Evolutionary conservation across 2,797 vertebrate genomes (phyloP).

Genomic region (Nyctibius grandis): DNA sequence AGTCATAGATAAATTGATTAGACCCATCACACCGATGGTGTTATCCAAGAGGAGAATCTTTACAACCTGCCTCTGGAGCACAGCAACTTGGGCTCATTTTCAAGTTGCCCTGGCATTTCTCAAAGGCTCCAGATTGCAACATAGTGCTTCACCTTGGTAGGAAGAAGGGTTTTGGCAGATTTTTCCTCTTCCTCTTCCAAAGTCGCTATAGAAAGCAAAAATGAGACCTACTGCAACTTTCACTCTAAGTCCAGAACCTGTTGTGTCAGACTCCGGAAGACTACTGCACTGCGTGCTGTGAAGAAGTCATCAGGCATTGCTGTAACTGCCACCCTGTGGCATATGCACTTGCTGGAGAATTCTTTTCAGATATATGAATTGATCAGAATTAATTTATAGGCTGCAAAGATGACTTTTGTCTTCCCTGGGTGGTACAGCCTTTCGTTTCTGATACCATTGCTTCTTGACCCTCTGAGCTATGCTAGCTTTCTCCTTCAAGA

Average conservation of each 20-base stretch:
- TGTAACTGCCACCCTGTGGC: background rate
- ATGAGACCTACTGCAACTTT: background rate
- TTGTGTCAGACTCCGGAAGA: background rate
- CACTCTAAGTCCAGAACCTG: background rate
- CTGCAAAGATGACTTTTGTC: background rate
- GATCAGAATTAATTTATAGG: background rate
- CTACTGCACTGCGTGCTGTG: accelerated
- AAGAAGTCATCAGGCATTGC: background rate
- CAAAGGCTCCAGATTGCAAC: background rate
- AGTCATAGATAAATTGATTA: background rate
- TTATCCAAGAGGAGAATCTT: background rate
- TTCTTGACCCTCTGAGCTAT: background rate
- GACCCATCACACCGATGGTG: accelerated
- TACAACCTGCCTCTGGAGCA: background rate
- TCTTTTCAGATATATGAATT: background rate
- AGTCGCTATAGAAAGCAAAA: background rate
- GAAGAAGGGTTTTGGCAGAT: background rate
- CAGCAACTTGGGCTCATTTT: background rate
- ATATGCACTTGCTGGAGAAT: background rate
- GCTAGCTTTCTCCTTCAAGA: background rate
- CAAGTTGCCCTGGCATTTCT: background rate
- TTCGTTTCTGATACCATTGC: background rate
- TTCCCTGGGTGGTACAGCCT: background rate
- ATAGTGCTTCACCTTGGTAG: background rate
- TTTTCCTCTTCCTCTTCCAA: background rate